These are phyloP conservation scores for Trogon melanurus DNA, from an alignment of 2,113 vertebrate species.

Conservation along the genomic window DNA sequence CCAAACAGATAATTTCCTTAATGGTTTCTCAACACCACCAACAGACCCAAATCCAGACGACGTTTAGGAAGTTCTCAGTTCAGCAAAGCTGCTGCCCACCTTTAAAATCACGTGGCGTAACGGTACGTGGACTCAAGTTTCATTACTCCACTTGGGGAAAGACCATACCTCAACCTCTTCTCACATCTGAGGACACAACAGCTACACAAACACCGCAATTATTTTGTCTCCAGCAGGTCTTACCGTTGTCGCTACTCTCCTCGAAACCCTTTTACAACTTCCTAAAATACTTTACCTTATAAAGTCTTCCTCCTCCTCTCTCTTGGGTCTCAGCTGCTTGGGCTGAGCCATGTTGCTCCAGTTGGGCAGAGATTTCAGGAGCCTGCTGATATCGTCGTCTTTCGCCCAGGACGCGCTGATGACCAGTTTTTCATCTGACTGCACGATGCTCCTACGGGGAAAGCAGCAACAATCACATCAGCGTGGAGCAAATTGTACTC, in stretches of 20 bases:
- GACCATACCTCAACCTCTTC: background rate
- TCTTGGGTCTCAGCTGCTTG: slow-evolving; percentile 90
- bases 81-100: background rate
- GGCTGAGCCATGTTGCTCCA: slow-evolving; percentile 96
- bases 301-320: slow-evolving; percentile 97
- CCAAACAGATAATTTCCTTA: background rate
- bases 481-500: fast-evolving
- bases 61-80: background rate
- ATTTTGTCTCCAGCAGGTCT: background rate
- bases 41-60: background rate
- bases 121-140: fast-evolving
- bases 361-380: slow-evolving; percentile 95
- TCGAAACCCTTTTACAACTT: background rate
- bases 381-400: slow-evolving; percentile 96
- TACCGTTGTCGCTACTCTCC: background rate
- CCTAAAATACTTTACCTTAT: slow-evolving; percentile 76
- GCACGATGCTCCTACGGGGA: slow-evolving; percentile 83
- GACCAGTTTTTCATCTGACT: slow-evolving; percentile 94
- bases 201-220: fast-evolving
- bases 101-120: background rate
- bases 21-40: background rate
- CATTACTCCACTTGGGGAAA: background rate
- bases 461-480: background rate
- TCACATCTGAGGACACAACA: background rate
- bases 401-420: slow-evolving; percentile 98